Conservation (phyloP, 2,888 invertebrate species). For the Oscheius sp. region DNA sequence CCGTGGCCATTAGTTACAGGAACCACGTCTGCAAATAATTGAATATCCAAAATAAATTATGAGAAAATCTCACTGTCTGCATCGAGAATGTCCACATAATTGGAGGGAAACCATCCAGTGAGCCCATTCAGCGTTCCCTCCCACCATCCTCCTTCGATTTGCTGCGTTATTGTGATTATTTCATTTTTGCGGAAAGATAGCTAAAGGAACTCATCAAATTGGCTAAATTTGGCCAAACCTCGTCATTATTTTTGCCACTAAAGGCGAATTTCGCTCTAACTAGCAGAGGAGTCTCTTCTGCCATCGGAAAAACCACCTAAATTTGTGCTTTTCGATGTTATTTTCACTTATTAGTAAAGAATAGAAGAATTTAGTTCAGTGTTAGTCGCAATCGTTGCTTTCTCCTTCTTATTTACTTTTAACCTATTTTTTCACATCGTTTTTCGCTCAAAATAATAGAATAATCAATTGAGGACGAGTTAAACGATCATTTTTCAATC, state of each 20-base stretch:
- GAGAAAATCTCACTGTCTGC: slow-evolving; percentile 52
- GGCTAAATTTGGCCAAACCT: slow-evolving; percentile 75
- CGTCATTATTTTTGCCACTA: slow-evolving; percentile 95
- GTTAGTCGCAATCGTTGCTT: too few species aligned
- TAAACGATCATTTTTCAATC: too few species aligned
- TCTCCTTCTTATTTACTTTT: too few species aligned
- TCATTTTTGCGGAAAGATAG: slow-evolving; percentile 94
- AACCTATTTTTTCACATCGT: too few species aligned
- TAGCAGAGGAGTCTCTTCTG: slow-evolving; percentile 21
- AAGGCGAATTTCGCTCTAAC: slow-evolving; percentile 86
- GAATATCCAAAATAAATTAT: not conserved
- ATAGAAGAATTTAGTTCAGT: not conserved
- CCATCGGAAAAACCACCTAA: slow-evolving; percentile 15
- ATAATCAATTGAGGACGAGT: too few species aligned
- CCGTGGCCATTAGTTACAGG: slow-evolving; percentile 12
- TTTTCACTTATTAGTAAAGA: too few species aligned
- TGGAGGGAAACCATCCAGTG: slow-evolving; percentile 69
- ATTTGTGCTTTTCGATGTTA: not conserved
- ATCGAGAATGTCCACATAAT: slow-evolving; percentile 47
- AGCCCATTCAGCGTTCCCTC: slow-evolving; percentile 83
- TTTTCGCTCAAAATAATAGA: too few species aligned
- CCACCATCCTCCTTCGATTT: slow-evolving; percentile 94
- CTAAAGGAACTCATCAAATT: slow-evolving; percentile 73
- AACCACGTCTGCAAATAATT: not conserved
- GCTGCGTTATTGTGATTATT: slow-evolving; percentile 91